Base-by-base conservation (phyloP, 2,888 invertebrate genomes). In the Tholera decimalis region DNA sequence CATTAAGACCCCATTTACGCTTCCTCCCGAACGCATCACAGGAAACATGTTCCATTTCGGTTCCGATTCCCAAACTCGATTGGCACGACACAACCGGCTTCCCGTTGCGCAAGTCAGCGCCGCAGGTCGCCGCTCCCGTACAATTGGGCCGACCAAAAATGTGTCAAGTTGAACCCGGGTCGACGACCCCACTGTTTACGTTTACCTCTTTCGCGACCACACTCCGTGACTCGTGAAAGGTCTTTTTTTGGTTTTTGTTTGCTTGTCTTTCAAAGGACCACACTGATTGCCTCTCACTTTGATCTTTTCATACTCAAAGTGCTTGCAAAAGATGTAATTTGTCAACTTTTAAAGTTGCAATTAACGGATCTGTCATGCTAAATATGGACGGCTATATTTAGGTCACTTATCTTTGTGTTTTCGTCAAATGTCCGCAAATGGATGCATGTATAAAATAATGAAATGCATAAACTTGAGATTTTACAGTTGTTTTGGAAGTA, bases 131-230 rank as follows among this genome's bases (percentile, higher is more conserved):
- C 86, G 92, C 89, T 92, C 92, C 91, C 91, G 86, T 85, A 90
- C 92, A 93, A 94, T 91, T 92, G 93, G 92, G 90, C 92, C 88
- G 50, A 85, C 92, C 91, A 91, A 93, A 95, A 95, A 94, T 95
- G 93, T 95, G 95, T 95, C 95, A 95, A 95, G 95, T 95, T 94
- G 93, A 95, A 93, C 85, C 84, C 86, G 85, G 94, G 92, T 88
- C 94, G 88, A 91, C 92, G 90, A 94, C 93, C 94, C 88, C 78
- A 82, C 55, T 92, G 90, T 92, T 92, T 91, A 90, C 89, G 89
- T 92, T 89, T 88, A 88, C 89, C 86, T 89, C 91, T 87, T 90
- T 88, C 83, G 88, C 86, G 85, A 85, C 80, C 84, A 77, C 80
- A 79, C 61, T 74, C 72, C 61, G 77, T 75, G 79, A 79, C 79